phyloP scores from a whole-genome alignment of 92 coral and sea anemone genomes.

The Virgularia gustaviana region DNA sequence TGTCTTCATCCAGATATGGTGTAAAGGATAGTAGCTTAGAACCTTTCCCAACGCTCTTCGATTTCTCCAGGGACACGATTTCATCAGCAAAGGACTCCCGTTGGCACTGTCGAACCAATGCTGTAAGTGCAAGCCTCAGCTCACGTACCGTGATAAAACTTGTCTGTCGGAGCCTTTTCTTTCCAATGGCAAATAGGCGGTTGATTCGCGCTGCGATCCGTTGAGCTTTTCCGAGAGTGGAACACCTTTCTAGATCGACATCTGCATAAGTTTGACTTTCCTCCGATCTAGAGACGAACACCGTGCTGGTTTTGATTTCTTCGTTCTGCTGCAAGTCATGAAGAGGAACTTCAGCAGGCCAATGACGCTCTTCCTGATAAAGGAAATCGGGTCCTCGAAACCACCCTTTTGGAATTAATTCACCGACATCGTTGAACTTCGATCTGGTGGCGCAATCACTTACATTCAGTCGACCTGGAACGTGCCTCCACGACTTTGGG shows the following conservation, averaged over 20 bases:
- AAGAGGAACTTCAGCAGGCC: slow-evolving; percentile 29
- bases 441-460: slow-evolving; percentile 47
- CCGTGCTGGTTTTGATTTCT: slow-evolving; percentile 7
- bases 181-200: slow-evolving; percentile 6
- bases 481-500: slow-evolving; percentile 27
- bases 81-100: slow-evolving; percentile 14
- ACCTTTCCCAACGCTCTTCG: background rate
- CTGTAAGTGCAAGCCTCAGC: background rate
- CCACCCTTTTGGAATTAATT: slow-evolving; percentile 35
- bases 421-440: slow-evolving; percentile 8
- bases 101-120: slow-evolving; percentile 20
- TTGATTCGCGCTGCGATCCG: slow-evolving; percentile 10
- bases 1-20: slow-evolving; percentile 15
- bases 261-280: background rate
- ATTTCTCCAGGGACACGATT: slow-evolving; percentile 11
- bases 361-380: slow-evolving; percentile 27
- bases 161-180: background rate
- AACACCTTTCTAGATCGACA: slow-evolving; percentile 3
- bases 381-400: slow-evolving; percentile 55
- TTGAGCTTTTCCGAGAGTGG: slow-evolving; percentile 21
- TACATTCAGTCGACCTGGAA: slow-evolving; percentile 42
- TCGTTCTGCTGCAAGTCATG: background rate
- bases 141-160: background rate
- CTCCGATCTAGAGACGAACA: slow-evolving; percentile 8
- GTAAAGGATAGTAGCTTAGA: slow-evolving; percentile 12